Evolutionary conservation across 2,888 invertebrate genomes (phyloP).

Genomic region (Sturmia bella): DNA sequence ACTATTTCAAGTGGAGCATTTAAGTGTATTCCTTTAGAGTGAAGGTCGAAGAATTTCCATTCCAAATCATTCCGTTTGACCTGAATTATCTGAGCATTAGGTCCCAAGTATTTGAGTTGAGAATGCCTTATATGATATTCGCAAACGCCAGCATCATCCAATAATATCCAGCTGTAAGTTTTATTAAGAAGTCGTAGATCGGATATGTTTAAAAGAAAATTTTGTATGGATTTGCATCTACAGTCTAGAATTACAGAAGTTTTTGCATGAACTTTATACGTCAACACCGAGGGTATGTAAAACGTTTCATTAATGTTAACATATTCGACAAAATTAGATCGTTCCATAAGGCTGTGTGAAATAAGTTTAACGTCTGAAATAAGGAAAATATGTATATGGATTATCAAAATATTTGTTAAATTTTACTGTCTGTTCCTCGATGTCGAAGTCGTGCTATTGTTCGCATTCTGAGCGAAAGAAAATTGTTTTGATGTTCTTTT

Average conservation of each 20-base stretch:
- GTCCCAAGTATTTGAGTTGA: constrained; percentile 74
- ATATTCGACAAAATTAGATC: not conserved
- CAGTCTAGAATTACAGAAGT: constrained; percentile 76
- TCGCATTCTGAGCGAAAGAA: no score
- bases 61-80: constrained; percentile 70
- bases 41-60: constrained; percentile 76
- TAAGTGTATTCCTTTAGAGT: constrained; percentile 79
- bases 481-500: no score
- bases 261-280: constrained; percentile 71
- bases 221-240: constrained; percentile 69
- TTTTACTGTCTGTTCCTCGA: no score
- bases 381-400: not conserved
- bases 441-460: no score
- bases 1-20: constrained; percentile 73
- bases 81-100: constrained; percentile 79
- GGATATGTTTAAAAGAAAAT: constrained; percentile 72
- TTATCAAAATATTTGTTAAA: no score
- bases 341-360: not conserved
- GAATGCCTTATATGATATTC: constrained; percentile 70
- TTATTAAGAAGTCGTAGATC: constrained; percentile 76
- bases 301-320: constrained; percentile 11
- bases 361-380: constrained; percentile 33
- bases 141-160: constrained; percentile 71
- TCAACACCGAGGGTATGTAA: constrained; percentile 68
- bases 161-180: constrained; percentile 79